Conservation (phyloP, 1,140 invertebrate species). For the Monochamus saltuarius region DNA sequence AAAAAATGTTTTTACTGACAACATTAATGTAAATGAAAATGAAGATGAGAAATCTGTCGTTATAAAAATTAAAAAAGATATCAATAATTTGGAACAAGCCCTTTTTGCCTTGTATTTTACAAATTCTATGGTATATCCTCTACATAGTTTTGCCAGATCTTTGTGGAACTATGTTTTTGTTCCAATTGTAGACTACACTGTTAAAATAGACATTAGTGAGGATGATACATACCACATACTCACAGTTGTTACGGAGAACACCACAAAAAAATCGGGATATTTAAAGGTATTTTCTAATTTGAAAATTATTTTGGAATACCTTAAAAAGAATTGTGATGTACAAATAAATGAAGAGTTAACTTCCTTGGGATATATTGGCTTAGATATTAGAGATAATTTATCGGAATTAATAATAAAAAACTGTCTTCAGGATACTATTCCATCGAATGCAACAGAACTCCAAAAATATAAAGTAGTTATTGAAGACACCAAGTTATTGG, state of each 20-base stretch:
- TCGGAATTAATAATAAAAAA: slow-evolving; percentile 68
- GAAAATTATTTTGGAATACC: slow-evolving; percentile 60
- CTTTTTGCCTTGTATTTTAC: slow-evolving; percentile 29
- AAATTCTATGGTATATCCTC: slow-evolving; percentile 4
- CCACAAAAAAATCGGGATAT: slow-evolving; percentile 56
- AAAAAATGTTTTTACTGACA: slow-evolving; percentile 53
- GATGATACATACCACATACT: slow-evolving; percentile 52
- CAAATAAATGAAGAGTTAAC: slow-evolving; percentile 54
- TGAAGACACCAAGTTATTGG: slow-evolving; percentile 65
- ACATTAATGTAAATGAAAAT: slow-evolving; percentile 52
- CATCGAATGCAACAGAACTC: slow-evolving; percentile 69
- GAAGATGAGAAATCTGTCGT: slow-evolving; percentile 31
- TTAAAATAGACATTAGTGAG: slow-evolving; percentile 50
- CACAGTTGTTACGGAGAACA: slow-evolving; percentile 53
- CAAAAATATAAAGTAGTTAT: slow-evolving; percentile 66
- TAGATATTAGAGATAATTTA: slow-evolving; percentile 63
- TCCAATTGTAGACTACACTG: slow-evolving; percentile 58
- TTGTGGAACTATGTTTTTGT: slow-evolving; percentile 57
- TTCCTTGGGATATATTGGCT: slow-evolving; percentile 64
- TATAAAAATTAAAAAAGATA: slow-evolving; percentile 31
- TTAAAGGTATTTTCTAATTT: slow-evolving; percentile 63
- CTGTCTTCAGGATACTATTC: slow-evolving; percentile 74
- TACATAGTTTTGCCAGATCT: slow-evolving; percentile 54
- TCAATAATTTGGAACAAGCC: slow-evolving; percentile 24
- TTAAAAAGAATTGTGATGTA: slow-evolving; percentile 61